Conservation (phyloP, 2,888 invertebrate genomes). For the Melieria crassipennis region DNA sequence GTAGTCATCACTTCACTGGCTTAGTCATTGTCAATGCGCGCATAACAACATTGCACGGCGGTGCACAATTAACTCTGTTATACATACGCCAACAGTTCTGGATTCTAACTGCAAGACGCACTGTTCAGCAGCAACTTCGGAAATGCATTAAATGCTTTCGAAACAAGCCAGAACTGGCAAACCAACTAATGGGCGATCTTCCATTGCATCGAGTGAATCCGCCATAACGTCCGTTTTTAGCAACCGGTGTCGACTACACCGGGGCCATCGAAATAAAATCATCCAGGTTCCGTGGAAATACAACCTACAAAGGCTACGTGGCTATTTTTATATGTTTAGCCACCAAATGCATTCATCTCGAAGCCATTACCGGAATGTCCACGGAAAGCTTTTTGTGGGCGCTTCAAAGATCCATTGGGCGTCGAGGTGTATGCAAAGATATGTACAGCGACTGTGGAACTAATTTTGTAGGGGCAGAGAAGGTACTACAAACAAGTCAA, state of each 20-base stretch:
- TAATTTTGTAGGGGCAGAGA: constrained; percentile 13
- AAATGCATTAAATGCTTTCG: constrained; percentile 33
- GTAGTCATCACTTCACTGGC: constrained; percentile 20
- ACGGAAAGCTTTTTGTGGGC: constrained; percentile 29
- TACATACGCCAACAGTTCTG: constrained; percentile 21
- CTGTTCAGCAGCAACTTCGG: constrained; percentile 9
- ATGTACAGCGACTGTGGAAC: constrained; percentile 18
- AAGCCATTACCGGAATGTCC: constrained; percentile 29
- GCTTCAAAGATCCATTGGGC: constrained; percentile 25
- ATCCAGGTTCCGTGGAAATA: constrained; percentile 28
- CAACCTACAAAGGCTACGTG: constrained; percentile 32
- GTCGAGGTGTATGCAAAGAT: constrained; percentile 13
- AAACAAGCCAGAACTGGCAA: constrained; percentile 20
- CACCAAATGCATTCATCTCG: constrained; percentile 32
- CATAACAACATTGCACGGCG: constrained; percentile 26
- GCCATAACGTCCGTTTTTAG: constrained; percentile 24
- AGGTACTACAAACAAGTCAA: background rate
- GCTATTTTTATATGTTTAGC: constrained; percentile 34
- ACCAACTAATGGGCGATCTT: constrained; percentile 36
- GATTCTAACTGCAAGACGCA: constrained; percentile 19
- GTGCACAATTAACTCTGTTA: constrained; percentile 21
- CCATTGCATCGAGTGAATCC: constrained; percentile 28
- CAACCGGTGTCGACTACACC: constrained; percentile 35
- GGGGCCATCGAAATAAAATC: constrained; percentile 28
- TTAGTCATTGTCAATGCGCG: constrained; percentile 16